Conservation (phyloP, 2,888 invertebrate genomes). For the Aphidius colemani region DNA sequence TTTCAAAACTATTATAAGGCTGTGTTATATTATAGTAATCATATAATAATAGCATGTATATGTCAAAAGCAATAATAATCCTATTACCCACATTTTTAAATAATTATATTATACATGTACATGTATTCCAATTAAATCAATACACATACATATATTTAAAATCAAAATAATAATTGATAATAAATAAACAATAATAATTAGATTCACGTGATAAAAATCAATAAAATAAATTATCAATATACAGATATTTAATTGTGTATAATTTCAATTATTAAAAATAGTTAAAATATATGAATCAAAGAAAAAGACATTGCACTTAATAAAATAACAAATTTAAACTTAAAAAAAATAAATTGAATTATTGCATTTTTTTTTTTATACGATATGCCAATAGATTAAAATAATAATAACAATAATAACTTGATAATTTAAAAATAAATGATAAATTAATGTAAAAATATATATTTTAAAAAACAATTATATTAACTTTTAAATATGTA, state of each 20-base stretch:
- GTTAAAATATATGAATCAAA: constrained; percentile 33
- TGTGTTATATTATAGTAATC: constrained; percentile 28
- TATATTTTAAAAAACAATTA: too few species aligned
- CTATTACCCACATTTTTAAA: too few species aligned
- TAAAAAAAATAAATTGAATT: constrained; percentile 35
- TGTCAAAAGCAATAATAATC: constrained; percentile 7
- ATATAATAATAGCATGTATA: constrained; percentile 27
- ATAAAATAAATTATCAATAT: constrained; percentile 13
- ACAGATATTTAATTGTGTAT: constrained; percentile 3
- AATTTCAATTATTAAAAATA: not conserved
- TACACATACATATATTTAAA: not conserved
- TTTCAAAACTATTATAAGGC: constrained; percentile 40
- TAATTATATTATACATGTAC: too few species aligned
- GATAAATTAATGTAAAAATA: constrained; percentile 10
- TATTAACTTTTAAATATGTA: constrained; percentile 4
- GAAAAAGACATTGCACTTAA: constrained; percentile 45
- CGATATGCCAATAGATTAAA: constrained; percentile 38
- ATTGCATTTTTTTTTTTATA: constrained; percentile 12
- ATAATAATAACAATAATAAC: constrained; percentile 19
- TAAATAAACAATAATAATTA: constrained; percentile 3
- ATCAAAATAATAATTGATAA: constrained; percentile 1
- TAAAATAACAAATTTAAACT: constrained; percentile 42
- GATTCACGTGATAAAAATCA: not conserved
- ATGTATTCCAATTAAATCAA: too few species aligned
- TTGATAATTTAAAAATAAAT: not conserved